A percentile compares a stretch with the other conserved stretches of the same genome.
Evolutionary conservation across 2,113 vertebrate species (phyloP).

Genomic region (Pipa parva): DNA sequence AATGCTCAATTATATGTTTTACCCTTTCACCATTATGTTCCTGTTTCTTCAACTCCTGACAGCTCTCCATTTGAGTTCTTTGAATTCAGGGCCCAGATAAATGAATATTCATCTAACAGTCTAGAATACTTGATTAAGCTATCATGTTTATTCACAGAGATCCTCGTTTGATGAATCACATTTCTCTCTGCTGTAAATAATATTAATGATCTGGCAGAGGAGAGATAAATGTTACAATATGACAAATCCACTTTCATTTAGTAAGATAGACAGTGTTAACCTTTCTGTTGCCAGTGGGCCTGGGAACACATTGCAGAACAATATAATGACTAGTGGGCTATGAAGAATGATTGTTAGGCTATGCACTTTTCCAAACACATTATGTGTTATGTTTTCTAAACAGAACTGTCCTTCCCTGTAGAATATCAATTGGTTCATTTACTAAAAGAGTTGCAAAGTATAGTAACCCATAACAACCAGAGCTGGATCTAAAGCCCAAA

Average conservation of each 20-base stretch:
- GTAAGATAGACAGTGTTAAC: neutral
- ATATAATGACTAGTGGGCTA: neutral
- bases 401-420: too few relatives aligned
- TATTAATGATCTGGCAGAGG: constrained; percentile 31
- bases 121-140: constrained; percentile 24
- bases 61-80: neutral
- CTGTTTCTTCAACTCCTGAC: neutral
- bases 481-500: too few relatives aligned
- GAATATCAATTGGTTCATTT: too few relatives aligned
- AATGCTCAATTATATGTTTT: neutral
- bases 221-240: constrained; percentile 32
- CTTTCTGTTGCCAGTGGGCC: neutral
- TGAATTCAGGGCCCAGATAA: neutral
- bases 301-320: neutral
- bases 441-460: too few relatives aligned
- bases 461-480: too few relatives aligned
- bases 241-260: constrained; percentile 24
- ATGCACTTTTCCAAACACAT: neutral
- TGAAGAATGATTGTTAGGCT: neutral
- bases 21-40: neutral
- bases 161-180: constrained; percentile 22
- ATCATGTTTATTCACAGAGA: constrained; percentile 36
- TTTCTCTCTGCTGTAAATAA: constrained; percentile 29
- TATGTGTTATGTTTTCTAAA: too few relatives aligned
- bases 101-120: constrained; percentile 32